Conservation (phyloP, 2,888 invertebrate species). For the Cantharis rufa region DNA sequence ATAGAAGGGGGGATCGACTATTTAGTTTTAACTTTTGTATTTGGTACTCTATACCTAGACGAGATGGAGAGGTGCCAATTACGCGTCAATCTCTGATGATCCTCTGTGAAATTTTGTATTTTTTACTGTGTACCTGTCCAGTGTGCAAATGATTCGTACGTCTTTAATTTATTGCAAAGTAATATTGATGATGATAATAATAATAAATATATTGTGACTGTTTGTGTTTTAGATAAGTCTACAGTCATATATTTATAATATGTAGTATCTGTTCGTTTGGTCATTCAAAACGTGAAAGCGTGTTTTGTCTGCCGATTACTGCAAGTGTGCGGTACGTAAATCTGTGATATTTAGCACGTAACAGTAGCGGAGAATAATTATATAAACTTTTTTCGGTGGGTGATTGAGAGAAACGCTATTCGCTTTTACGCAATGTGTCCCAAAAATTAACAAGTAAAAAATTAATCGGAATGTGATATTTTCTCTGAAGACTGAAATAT, state of each 20-base stretch:
- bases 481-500: constrained; percentile 60
- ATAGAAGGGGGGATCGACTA: constrained; percentile 73
- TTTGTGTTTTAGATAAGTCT: constrained; percentile 38
- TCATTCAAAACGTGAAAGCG: constrained; percentile 46
- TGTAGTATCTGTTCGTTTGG: constrained; percentile 43
- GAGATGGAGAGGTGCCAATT: constrained; percentile 38
- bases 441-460: constrained; percentile 18
- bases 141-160: constrained; percentile 49
- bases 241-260: constrained; percentile 36
- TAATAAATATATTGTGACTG: constrained; percentile 51
- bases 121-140: constrained; percentile 50
- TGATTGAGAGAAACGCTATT: constrained; percentile 52
- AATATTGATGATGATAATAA: constrained; percentile 35
- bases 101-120: constrained; percentile 50
- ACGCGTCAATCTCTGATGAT: constrained; percentile 29
- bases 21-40: constrained; percentile 47
- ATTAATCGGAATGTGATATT: constrained; percentile 58
- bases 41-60: constrained; percentile 30
- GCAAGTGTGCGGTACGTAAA: constrained; percentile 46
- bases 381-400: constrained; percentile 52
- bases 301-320: constrained; percentile 46
- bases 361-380: constrained; percentile 57
- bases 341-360: constrained; percentile 58
- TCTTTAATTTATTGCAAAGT: constrained; percentile 39
- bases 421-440: constrained; percentile 37